Base-by-base conservation (phyloP, 2,113 vertebrate genomes). In the Pleuronectes platessa region DNA sequence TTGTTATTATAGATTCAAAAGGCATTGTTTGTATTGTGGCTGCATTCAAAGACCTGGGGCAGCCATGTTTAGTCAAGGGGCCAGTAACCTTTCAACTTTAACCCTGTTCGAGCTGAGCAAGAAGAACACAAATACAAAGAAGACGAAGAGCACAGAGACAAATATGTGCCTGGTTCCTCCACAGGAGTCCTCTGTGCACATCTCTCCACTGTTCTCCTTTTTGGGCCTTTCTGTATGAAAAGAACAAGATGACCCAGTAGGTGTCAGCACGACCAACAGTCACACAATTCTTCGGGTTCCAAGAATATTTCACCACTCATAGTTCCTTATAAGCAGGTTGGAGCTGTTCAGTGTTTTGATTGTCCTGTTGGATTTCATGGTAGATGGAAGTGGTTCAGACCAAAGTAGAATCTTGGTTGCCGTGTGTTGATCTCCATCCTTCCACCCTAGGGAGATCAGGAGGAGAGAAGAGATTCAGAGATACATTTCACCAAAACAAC, bases 281-380 rank as follows among this genome's bases (percentile, higher is more conserved):
- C 72, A 35, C 53, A 49, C 45, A 21, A 3, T 71, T 42, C 75
- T 61, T 59, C 24, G 47, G 56, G 42, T 70, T 78, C 54, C 49
- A 55, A 14, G 1, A 59, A 18, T 21, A 55, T 79, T 80, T 71
- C 68, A 66, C 20, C 64, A 21, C 62, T 65, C 62, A 4, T 6
- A 61, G 78, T 63, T 87, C 87, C 82, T 82, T 86, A 81, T 86
- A 83, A 83, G 86, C 86, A 75, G 62, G 51, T 35, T 54, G 53
- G 59, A 74, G 51, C 31, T 37, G 23, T 78, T 61, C 58, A 51
- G 24, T 40, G 45, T 2, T 74, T 80, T 20, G 5, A 13, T 76
- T 63, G 78, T 78, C 71, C 80, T 20, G 87, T 75, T 88, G 87
- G 23, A 84, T 82, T 81, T 89, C 84, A 78, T 15, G 0, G 14